Evolutionary conservation across 2,797 vertebrate genomes (phyloP).

Genomic region (Chaunax sp.): DNA sequence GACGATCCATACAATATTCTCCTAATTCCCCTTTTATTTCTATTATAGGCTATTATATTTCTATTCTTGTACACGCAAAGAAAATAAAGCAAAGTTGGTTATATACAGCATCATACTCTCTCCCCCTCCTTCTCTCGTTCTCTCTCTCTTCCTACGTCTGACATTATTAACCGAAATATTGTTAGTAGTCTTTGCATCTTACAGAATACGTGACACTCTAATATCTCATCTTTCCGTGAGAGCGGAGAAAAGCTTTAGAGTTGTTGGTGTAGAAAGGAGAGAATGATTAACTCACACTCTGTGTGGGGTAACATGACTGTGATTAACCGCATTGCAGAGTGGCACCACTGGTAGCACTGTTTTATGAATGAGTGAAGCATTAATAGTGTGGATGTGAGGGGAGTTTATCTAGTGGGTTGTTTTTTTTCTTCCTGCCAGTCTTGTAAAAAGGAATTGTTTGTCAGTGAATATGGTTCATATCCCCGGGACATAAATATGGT

Average conservation of each 20-base stretch:
- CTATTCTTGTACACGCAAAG: neutral
- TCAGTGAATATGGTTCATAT: neutral
- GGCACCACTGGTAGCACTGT: conserved; percentile 13
- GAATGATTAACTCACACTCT: conserved; percentile 78
- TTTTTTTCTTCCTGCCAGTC: conserved; percentile 1
- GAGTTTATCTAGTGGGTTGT: neutral
- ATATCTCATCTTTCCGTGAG: neutral
- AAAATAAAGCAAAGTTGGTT: neutral
- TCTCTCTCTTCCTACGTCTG: neutral
- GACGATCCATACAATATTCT: neutral
- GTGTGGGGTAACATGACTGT: conserved; percentile 63
- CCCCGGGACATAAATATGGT: too few species aligned
- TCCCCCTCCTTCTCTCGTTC: neutral
- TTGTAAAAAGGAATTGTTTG: neutral
- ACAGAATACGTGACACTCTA: neutral
- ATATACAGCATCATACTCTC: neutral
- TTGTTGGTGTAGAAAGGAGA: conserved; percentile 46
- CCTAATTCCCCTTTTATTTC: neutral
- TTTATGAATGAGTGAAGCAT: conserved; percentile 38
- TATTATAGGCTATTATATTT: neutral
- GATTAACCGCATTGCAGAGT: conserved; percentile 27
- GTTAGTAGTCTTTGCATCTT: conserved; percentile 3
- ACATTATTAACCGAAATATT: neutral
- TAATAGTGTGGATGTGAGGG: conserved; percentile 6
- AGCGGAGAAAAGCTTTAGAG: neutral